Evolutionary conservation across 1,140 invertebrate genomes (phyloP).

Genomic region (Muscidifurax raptorellus): DNA sequence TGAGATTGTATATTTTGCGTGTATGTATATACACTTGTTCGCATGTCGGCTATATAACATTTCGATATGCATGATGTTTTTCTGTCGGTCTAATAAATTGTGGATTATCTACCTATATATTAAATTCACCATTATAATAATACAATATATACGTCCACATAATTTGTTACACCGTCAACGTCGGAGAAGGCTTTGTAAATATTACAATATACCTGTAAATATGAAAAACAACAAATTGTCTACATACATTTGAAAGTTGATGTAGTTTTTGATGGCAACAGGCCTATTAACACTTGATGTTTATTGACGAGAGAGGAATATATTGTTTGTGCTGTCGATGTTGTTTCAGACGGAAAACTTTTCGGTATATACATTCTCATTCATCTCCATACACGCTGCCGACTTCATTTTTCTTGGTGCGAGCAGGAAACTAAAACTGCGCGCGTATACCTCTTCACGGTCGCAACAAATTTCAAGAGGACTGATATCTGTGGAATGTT

Average conservation of each 20-base stretch:
- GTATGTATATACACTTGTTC: too few species aligned
- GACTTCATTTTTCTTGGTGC: slow-evolving; percentile 15
- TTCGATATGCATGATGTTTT: neutral
- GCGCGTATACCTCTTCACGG: neutral
- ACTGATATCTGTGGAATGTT: too few species aligned
- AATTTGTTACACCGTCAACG: neutral
- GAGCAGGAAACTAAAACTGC: too few species aligned
- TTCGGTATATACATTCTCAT: neutral
- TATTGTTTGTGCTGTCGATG: neutral
- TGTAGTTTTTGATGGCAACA: neutral
- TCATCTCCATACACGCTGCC: neutral
- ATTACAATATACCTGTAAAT: neutral
- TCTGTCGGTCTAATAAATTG: neutral
- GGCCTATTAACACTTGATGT: slow-evolving; percentile 34
- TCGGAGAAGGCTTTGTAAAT: slow-evolving; percentile 5
- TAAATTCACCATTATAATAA: too few species aligned
- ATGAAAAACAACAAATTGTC: neutral
- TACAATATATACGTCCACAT: too few species aligned
- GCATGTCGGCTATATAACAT: neutral
- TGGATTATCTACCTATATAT: too few species aligned
- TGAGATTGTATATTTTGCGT: neutral
- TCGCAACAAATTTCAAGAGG: neutral
- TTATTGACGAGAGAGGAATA: slow-evolving; percentile 13
- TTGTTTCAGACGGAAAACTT: neutral
- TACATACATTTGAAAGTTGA: neutral